Base-by-base conservation (phyloP, 2,113 vertebrate genomes). In the Pedionomus torquatus region DNA sequence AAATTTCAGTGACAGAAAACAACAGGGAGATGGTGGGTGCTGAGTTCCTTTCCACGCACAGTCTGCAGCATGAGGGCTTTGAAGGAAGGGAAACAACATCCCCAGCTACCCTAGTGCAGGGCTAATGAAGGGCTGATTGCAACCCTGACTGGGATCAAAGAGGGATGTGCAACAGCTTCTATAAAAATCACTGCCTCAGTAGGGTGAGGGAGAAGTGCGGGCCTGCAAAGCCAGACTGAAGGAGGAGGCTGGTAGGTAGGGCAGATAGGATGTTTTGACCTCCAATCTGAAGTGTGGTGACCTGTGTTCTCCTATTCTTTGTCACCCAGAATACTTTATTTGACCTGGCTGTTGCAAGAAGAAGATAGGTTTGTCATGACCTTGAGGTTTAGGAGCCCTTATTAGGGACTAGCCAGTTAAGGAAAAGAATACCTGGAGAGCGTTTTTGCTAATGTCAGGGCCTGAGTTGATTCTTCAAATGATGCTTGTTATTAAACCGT, bases 151-250 rank as follows among this genome's bases (percentile, higher is more conserved):
- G 19, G 18, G 20, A 33, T 86, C 24, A 52, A 66, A 26, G 41
- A 8, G 35, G 4, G 20, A 51, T 66, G 25, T 78, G 48, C 10
- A 63, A 25, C 30, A 74, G 25, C 54, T 74, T 30, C 43, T 68
- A 13, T 63, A 37, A 92, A 89, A 90, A 58, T 33, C 41, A 57
- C 18, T 8, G 35, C 18, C 31, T 69, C 1, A 5, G 12, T 1
- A 54, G 7, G 1, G 3, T 9, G 11, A 21, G 17, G 10, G 7
- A 6, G 24, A 23, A 24, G 13, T 8, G 8, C 5, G 20, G 10
- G 13, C 2, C 3, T 89, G 17, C 0, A 31, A 52, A 30, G 26
- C 2, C 1, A 15, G 26, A 0, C 1, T 37, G 30, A 10, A 19
- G 21, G 4, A 2, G 9, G 12, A 31, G 16, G 17, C 5, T 58